phyloP scores from a whole-genome alignment of 2,888 invertebrate genomes.

The Copidosoma aretas region DNA sequence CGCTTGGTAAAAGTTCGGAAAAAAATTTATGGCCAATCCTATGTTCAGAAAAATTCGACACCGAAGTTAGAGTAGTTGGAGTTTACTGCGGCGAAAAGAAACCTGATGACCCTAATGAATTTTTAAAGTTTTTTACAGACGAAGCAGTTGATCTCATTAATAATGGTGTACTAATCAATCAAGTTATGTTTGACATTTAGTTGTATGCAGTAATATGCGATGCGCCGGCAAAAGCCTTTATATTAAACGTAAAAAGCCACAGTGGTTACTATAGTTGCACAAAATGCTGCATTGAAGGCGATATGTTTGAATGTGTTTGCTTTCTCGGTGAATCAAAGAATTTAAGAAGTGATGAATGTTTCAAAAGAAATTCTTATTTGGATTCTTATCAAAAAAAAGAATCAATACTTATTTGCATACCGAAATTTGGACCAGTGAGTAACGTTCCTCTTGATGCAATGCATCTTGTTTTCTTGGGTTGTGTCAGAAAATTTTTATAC shows the following conservation, averaged over 20 bases:
- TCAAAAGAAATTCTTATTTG: not conserved
- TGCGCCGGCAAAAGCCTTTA: slow-evolving; percentile 37
- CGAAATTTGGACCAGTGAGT: not conserved
- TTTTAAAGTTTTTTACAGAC: slow-evolving; percentile 31
- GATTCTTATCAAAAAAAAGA: not conserved
- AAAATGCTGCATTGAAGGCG: slow-evolving; percentile 30
- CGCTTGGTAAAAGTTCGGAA: no score
- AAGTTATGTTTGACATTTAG: slow-evolving; percentile 12
- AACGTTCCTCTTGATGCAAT: not conserved
- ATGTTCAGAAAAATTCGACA: no score
- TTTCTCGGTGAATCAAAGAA: not conserved
- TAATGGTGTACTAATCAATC: slow-evolving; percentile 20
- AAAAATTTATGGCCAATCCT: no score
- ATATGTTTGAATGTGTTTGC: not conserved
- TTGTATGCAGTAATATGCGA: slow-evolving; percentile 37
- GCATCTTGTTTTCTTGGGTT: slow-evolving; percentile 1
- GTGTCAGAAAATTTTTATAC: not conserved
- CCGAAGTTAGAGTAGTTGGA: not conserved
- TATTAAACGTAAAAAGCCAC: slow-evolving; percentile 34
- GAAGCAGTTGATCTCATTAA: slow-evolving; percentile 27
- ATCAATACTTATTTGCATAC: not conserved
- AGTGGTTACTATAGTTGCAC: slow-evolving; percentile 40
- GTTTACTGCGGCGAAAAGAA: slow-evolving; percentile 13
- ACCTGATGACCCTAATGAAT: slow-evolving; percentile 21
- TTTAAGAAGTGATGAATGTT: not conserved